Evolutionary conservation across 2,888 invertebrate genomes (phyloP).

Genomic region (Ochropleura leucogaster): DNA sequence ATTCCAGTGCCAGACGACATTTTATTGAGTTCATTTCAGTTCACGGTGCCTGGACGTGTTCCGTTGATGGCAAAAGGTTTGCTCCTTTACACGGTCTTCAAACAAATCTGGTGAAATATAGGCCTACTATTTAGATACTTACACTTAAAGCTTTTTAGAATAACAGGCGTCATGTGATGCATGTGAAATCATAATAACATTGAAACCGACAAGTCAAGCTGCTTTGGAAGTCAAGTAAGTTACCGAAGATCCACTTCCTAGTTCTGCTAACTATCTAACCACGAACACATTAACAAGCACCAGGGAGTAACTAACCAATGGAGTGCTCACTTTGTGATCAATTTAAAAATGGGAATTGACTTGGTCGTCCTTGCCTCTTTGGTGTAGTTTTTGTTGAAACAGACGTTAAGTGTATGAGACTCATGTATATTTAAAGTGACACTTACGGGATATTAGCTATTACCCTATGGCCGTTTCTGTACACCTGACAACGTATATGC

Average conservation of each 20-base stretch:
- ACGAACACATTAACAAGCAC: constrained; percentile 46
- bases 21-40: too few species aligned
- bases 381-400: neutral
- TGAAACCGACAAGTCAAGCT: constrained; percentile 23
- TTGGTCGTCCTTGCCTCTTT: neutral
- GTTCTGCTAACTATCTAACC: constrained; percentile 39
- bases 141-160: neutral
- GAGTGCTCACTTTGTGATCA: neutral
- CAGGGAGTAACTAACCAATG: constrained; percentile 2
- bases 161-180: neutral
- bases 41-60: too few species aligned
- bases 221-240: constrained; percentile 39
- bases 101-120: neutral
- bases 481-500: too few species aligned
- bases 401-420: neutral
- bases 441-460: too few species aligned
- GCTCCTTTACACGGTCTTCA: neutral
- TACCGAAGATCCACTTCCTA: constrained; percentile 45
- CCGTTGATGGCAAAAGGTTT: neutral
- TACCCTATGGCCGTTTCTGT: too few species aligned
- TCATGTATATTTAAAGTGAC: too few species aligned
- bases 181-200: constrained; percentile 11
- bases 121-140: neutral
- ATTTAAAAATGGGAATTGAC: neutral
- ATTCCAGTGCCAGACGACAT: too few species aligned